phyloP scores from a whole-genome alignment of 2,888 invertebrate genomes.

The Tipula confusa region DNA sequence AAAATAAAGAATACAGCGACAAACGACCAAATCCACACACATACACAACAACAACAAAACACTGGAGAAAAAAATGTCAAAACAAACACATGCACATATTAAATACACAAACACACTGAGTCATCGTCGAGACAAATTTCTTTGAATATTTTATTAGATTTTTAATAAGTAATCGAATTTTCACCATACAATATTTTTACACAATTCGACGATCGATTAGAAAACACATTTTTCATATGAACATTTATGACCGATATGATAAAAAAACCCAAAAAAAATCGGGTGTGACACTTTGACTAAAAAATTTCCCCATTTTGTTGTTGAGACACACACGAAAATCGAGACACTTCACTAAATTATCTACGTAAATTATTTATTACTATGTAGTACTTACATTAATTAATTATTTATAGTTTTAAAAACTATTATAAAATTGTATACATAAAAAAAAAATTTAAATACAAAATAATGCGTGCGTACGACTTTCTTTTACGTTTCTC shows the following conservation, averaged over 20 bases:
- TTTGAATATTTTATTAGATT: too few species aligned
- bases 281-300: not conserved
- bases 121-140: not conserved
- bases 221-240: not conserved
- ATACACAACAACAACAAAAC: not conserved
- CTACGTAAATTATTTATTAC: not conserved
- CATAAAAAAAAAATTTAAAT: constrained; percentile 14
- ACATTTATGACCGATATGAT: not conserved
- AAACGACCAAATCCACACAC: not conserved
- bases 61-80: constrained; percentile 8
- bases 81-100: not conserved
- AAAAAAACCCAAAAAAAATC: not conserved
- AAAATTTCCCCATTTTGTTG: not conserved
- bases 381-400: not conserved
- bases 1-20: not conserved
- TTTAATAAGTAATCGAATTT: not conserved
- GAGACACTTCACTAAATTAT: not conserved
- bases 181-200: not conserved
- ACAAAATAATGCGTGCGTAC: not conserved
- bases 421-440: constrained; percentile 14
- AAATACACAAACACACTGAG: not conserved
- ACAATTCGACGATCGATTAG: not conserved
- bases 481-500: not conserved
- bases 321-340: not conserved
- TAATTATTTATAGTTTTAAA: not conserved